phyloP scores from a whole-genome alignment of 2,888 invertebrate species.

The Allygus modestus region DNA sequence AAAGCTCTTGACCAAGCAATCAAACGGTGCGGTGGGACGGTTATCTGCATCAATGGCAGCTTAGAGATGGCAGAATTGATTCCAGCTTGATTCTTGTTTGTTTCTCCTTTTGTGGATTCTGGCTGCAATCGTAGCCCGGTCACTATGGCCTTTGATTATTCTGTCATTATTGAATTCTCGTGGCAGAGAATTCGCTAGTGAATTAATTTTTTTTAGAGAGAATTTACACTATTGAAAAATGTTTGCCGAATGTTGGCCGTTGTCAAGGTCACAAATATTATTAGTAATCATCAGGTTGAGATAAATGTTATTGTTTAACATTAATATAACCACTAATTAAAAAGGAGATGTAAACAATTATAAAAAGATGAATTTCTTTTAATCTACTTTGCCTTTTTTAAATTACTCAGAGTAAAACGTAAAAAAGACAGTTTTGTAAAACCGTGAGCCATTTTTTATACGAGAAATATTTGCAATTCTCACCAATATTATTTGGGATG shows the following conservation, averaged over 20 bases:
- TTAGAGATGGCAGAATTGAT: constrained; percentile 31
- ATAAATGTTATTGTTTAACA: no score
- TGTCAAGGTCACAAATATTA: no score
- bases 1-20: constrained; percentile 37
- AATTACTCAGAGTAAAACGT: no score
- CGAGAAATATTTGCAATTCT: no score
- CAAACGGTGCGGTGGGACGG: not conserved
- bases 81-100: constrained; percentile 26
- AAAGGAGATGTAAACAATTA: no score
- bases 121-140: not conserved
- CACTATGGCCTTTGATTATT: not conserved
- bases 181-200: not conserved
- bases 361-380: no score
- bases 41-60: not conserved
- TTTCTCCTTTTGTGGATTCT: constrained; percentile 17
- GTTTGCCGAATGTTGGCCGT: not conserved
- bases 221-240: not conserved
- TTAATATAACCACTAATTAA: no score
- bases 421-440: no score
- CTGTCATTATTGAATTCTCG: constrained; percentile 7
- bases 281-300: no score
- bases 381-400: no score
- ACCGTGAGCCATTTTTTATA: no score
- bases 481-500: no score
- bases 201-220: not conserved